Percentiles rank a stretch among this genome's conserved stretches.
These are phyloP conservation scores for Drosophila prosaltans DNA, from an alignment of 1,140 invertebrate genomes.

Conservation along the genomic window DNA sequence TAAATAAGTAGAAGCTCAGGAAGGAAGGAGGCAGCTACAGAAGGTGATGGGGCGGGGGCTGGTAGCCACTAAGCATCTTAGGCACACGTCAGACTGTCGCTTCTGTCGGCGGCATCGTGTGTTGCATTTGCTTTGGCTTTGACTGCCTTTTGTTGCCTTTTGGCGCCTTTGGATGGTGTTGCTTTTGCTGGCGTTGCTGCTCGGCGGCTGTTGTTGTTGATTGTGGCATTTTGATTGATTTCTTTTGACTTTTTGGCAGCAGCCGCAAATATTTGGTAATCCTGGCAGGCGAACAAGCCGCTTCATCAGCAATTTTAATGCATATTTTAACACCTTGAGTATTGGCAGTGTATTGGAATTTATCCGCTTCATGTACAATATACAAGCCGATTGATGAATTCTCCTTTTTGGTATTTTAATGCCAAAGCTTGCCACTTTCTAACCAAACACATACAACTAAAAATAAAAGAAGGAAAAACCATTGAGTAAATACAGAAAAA, in stretches of 20 bases:
- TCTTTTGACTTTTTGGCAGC: slow-evolving; percentile 78
- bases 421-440: slow-evolving; percentile 63
- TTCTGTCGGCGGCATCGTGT: slow-evolving; percentile 62
- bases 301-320: slow-evolving; percentile 78
- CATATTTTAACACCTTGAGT: slow-evolving; percentile 75
- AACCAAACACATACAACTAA: slow-evolving; percentile 27
- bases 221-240: slow-evolving; percentile 82
- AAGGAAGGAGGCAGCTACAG: slow-evolving; percentile 12
- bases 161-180: slow-evolving; percentile 27
- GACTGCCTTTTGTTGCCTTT: slow-evolving; percentile 45
- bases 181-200: slow-evolving; percentile 25
- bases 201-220: slow-evolving; percentile 55
- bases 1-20: slow-evolving; percentile 8
- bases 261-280: slow-evolving; percentile 80
- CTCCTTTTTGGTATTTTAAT: slow-evolving; percentile 65
- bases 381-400: slow-evolving; percentile 46
- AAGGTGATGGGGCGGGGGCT: slow-evolving; percentile 8
- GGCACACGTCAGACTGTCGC: slow-evolving; percentile 78
- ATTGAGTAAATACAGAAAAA: slow-evolving; percentile 10
- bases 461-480: slow-evolving; percentile 6
- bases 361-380: slow-evolving; percentile 30
- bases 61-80: slow-evolving; percentile 75
- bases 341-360: slow-evolving; percentile 43
- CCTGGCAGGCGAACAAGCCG: slow-evolving; percentile 66
- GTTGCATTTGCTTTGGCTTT: slow-evolving; percentile 41